Evolutionary conservation across 2,797 vertebrate species (phyloP), one percentile per base, ranked within the genome.

Genomic region (Anguilla anguilla): DNA sequence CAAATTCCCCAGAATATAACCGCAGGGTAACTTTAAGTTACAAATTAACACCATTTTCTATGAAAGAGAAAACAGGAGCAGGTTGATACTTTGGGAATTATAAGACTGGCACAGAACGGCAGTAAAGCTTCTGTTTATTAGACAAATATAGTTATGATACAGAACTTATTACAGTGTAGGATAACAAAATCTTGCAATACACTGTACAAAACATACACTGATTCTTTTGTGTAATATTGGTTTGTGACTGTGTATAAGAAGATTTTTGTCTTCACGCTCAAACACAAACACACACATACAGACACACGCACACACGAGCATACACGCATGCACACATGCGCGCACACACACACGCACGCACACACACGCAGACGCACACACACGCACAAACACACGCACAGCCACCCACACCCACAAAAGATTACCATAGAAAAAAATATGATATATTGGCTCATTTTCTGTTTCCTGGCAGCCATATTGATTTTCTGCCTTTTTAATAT

Each of bases 401-500:
- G 35, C 35, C 35, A 35, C 35, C 35, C 7, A 35, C 2, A 6
- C 13, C 13, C 6, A 3, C 11, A 43, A 43, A 72, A 31, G 35
- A 46, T 49, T 81, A 49, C 17, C 43, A 25, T 22, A 1, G 19
- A 1, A 46, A 25, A 81, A 51, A 49, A 43, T 22, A 81, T 81
- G 77, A 81, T 22, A 49, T 81, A 17, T 81, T 49, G 77, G 39
- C 43, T 81, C 39, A 81, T 49, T 81, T 81, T 43, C 77, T 49
- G 17, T 49, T 81, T 35, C 43, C 77, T 81, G 77, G 77, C 77
- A 81, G 77, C 51, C 51, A 84, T 35, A 35, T 55, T 31, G 83
- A 28, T 84, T 84, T 84, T 49, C 51, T 31, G n/a, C 53, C 51
- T 84, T 84, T 57, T 84, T 84, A 57, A 59, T 57, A 84, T 55